A percentile compares a stretch with the other conserved stretches of the same genome.
These are phyloP conservation scores for Serranus cabrilla DNA, from an alignment of 2,797 vertebrate species.

Conservation along the genomic window DNA sequence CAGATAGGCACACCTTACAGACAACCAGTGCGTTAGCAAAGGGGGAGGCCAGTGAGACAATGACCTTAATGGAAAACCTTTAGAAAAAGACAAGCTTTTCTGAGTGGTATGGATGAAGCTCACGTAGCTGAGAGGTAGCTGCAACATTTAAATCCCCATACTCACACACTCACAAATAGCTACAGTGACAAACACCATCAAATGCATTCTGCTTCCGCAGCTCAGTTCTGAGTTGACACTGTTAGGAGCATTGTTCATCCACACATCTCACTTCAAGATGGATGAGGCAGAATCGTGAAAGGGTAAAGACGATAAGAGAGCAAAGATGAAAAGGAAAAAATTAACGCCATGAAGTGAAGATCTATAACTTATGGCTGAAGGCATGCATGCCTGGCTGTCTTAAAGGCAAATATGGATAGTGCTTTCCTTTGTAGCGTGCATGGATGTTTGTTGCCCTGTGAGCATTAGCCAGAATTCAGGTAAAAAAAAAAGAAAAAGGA, in stretches of 20 bases:
- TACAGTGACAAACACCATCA: constrained; percentile 35
- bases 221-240: constrained; percentile 30
- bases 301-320: constrained; percentile 30
- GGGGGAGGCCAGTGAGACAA: constrained; percentile 42
- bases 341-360: constrained; percentile 51
- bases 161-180: constrained; percentile 38
- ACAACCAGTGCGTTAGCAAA: constrained; percentile 63
- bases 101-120: constrained; percentile 47
- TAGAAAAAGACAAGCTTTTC: constrained; percentile 48
- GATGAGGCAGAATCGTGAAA: constrained; percentile 51
- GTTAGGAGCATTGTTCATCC: constrained; percentile 53
- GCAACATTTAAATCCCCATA: constrained; percentile 25
- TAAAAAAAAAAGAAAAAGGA: constrained; percentile 42
- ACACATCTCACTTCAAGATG: constrained; percentile 40
- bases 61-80: constrained; percentile 52
- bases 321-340: constrained; percentile 47
- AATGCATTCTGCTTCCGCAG: constrained; percentile 26
- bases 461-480: constrained; percentile 38
- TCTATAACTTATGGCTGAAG: constrained; percentile 12
- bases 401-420: constrained; percentile 2
- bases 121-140: constrained; percentile 37
- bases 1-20: constrained; percentile 63
- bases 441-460: constrained; percentile 30
- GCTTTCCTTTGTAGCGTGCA: constrained; percentile 36
- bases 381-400: constrained; percentile 41